These are phyloP conservation scores for Brachylomia viminalis DNA, from an alignment of 2,888 invertebrate genomes.

Conservation along the genomic window DNA sequence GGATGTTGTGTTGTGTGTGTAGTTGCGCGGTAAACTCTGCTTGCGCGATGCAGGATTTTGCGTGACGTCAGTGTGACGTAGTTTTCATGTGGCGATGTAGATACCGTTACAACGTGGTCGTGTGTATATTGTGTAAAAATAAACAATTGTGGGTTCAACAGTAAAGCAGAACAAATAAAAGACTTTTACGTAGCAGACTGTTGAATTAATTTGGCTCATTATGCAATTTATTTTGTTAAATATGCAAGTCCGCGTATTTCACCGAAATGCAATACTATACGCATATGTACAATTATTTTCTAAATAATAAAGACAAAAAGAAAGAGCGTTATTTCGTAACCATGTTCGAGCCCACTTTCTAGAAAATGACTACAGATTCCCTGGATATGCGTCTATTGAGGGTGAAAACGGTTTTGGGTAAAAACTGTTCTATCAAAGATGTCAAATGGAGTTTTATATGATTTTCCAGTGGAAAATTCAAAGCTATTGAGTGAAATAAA, in stretches of 20 bases:
- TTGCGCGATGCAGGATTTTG: too few species aligned
- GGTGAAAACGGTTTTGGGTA: conserved; percentile 31
- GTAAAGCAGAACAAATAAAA: background rate
- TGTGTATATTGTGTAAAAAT: background rate
- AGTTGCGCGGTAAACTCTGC: too few species aligned
- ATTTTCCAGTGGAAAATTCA: conserved; percentile 74
- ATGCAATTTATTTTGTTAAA: conserved; percentile 19
- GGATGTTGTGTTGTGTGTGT: too few species aligned
- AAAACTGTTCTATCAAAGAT: conserved; percentile 55
- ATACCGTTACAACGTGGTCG: too few species aligned
- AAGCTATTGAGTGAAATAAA: conserved; percentile 72
- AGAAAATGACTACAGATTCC: conserved; percentile 5
- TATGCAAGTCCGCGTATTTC: background rate
- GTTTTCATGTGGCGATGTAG: too few species aligned
- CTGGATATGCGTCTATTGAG: background rate
- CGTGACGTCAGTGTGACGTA: too few species aligned
- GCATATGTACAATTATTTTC: background rate
- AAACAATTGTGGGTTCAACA: background rate
- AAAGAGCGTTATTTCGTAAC: background rate
- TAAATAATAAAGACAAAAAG: background rate
- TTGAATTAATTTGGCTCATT: conserved; percentile 7
- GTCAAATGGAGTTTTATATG: conserved; percentile 71
- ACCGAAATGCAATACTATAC: background rate
- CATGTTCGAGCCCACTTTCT: background rate
- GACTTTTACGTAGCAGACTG: background rate